Evolutionary conservation across 2,888 invertebrate genomes (phyloP), one percentile per base, ranked within the genome.

Genomic region (Aleiodes leptofemur): DNA sequence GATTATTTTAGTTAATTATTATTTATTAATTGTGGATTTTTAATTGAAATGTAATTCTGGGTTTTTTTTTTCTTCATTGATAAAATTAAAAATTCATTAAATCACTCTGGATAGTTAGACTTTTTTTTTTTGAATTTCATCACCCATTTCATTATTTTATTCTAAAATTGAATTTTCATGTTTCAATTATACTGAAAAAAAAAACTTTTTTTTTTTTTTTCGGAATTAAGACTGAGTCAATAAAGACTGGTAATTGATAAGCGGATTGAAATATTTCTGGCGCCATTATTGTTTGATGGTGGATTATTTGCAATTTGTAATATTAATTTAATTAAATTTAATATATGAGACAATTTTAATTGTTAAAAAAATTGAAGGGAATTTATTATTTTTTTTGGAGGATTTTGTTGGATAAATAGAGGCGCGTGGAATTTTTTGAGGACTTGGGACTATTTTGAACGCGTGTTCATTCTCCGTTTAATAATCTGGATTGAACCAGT

Each of bases 401-500:
- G 34, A 53, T 13, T 53, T n/a, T 0, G 2, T 13, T 53, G 53
- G 8, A 14, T 51, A 51, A 51, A 14, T 34, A 34, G 34, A 34
- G 34, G 34, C 34, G 8, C n/a, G 14, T 14, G 6, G 43, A 64
- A 64, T 34, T 59, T 59, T 59, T 7, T 55, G 55, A n/a, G 8
- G 55, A n/a, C n/a, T 34, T 14, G 55, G 55, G 29, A 56, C 14
- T 11, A 23, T 23, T 16, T 56, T 16, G 23, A 23, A 16, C 23
- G 23, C 48, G 64, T 16, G 64, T 61, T 61, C 34, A 61, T 38
- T 61, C 61, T 61, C 61, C 43, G 23, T n/a, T 14, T 38, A 48
- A 48, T 16, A 43, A 64, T 43, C 64, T 64, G 64, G 64, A 43
- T 64, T 43, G 43, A 64, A 48, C 64, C 43, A 11, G 64, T 64